A percentile compares a stretch with the other conserved stretches of the same genome.
phyloP scores from a whole-genome alignment of 2,113 vertebrate genomes.

The Taurulus bubalis region DNA sequence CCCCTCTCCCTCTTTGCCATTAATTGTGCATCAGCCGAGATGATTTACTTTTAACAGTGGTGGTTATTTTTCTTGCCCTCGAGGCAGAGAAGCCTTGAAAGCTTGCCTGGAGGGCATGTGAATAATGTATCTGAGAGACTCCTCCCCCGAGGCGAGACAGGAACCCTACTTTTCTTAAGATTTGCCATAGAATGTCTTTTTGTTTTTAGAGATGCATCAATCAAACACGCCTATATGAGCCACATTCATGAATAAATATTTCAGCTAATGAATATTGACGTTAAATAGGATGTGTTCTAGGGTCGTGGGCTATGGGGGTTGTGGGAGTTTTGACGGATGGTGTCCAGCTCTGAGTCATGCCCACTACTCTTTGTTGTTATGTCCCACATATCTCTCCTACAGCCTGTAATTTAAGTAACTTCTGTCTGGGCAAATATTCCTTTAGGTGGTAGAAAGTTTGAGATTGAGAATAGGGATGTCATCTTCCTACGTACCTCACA shows the following conservation, averaged over 20 bases:
- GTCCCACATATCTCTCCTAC: not conserved
- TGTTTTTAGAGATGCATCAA: conserved; percentile 98
- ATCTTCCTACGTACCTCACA: not conserved
- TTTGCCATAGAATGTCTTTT: conserved; percentile 94
- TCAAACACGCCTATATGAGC: conserved; percentile 92
- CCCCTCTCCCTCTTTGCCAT: conserved; percentile 88
- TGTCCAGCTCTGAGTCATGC: conserved; percentile 87
- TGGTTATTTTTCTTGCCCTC: conserved; percentile 97
- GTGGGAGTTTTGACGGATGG: conserved; percentile 90
- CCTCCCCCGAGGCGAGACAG: conserved; percentile 94
- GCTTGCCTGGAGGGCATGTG: conserved; percentile 98
- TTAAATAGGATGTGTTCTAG: conserved; percentile 84
- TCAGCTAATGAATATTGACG: conserved; percentile 93
- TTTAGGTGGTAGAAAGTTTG: not conserved
- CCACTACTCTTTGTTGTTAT: conserved; percentile 19
- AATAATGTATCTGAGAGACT: conserved; percentile 99
- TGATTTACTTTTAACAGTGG: conserved; percentile 99
- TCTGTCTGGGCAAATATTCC: not conserved
- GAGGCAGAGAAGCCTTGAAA: conserved; percentile 98
- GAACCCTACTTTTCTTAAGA: conserved; percentile 96
- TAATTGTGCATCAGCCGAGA: conserved; percentile 99
- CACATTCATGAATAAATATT: conserved; percentile 98
- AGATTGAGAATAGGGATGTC: too few relatives aligned
- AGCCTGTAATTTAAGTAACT: not conserved
- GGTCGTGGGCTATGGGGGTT: conserved; percentile 35